Evolutionary conservation across 2,113 vertebrate species (phyloP).

Genomic region (Grammomys dolichurus): DNA sequence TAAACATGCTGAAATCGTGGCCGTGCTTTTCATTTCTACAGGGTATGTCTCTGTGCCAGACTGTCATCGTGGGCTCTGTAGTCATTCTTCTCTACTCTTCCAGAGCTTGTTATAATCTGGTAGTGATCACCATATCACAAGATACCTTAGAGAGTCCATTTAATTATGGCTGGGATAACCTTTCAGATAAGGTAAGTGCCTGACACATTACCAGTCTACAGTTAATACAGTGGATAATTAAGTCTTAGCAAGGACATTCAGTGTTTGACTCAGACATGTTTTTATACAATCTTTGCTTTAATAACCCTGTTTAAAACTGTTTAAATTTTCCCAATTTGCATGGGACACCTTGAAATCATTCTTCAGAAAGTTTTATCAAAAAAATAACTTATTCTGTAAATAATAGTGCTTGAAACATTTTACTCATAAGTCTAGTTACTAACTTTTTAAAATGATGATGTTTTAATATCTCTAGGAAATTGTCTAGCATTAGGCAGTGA

Average conservation of each 20-base stretch:
- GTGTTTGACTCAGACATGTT: constrained; percentile 24
- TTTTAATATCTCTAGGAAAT: constrained; percentile 59
- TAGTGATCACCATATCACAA: constrained; percentile 93
- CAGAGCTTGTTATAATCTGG: constrained; percentile 97
- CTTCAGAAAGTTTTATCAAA: constrained; percentile 49
- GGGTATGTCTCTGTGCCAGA: constrained; percentile 97
- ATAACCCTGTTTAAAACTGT: constrained; percentile 54
- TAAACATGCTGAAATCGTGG: neutral
- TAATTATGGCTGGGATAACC: constrained; percentile 97
- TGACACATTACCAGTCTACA: constrained; percentile 11
- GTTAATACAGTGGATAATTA: neutral
- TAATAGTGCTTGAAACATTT: neutral
- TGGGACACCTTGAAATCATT: constrained; percentile 31
- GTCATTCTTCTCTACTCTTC: constrained; percentile 95
- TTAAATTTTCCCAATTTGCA: constrained; percentile 38
- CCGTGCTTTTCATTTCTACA: constrained; percentile 77
- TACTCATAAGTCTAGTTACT: neutral
- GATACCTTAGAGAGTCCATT: constrained; percentile 93
- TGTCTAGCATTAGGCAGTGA: constrained; percentile 35
- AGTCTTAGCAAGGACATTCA: constrained; percentile 33
- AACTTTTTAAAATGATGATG: constrained; percentile 36
- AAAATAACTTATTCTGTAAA: constrained; percentile 16
- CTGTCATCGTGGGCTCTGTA: constrained; percentile 92
- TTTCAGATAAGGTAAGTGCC: constrained; percentile 93
- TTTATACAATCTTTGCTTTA: constrained; percentile 25